phyloP scores from a whole-genome alignment of 2,113 vertebrate species.

The Chaetodon auriga region DNA sequence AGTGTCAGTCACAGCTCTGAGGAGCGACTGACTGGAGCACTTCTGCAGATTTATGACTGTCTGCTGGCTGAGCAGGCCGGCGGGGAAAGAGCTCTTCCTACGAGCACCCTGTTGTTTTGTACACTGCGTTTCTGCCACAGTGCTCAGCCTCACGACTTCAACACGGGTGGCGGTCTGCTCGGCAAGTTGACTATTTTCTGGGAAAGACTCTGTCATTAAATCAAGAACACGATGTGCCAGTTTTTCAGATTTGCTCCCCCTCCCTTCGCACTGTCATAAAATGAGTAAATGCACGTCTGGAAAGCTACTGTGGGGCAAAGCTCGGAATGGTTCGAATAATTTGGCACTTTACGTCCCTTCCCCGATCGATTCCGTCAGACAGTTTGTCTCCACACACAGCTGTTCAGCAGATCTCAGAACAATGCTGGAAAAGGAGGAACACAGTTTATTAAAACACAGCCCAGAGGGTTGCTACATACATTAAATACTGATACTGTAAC shows the following conservation, averaged over 20 bases:
- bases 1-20: conserved; percentile 30
- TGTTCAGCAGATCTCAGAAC: conserved; percentile 50
- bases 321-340: conserved; percentile 37
- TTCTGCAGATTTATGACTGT: conserved; percentile 35
- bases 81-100: background rate
- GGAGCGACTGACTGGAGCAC: conserved; percentile 31
- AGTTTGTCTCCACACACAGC: conserved; percentile 21
- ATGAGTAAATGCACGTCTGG: conserved; percentile 6
- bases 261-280: background rate
- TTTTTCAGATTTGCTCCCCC: background rate
- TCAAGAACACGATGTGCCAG: background rate
- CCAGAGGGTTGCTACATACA: conserved; percentile 51
- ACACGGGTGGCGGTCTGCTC: background rate
- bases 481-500: conserved; percentile 69
- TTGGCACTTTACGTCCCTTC: conserved; percentile 26
- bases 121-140: background rate
- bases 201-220: conserved; percentile 3
- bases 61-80: conserved; percentile 20
- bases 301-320: conserved; percentile 7
- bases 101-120: background rate
- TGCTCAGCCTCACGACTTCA: background rate
- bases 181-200: background rate
- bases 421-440: conserved; percentile 53
- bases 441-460: conserved; percentile 62
- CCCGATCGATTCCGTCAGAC: background rate